Evolutionary conservation across 2,888 invertebrate genomes (phyloP).

Genomic region (Lithophane socia): DNA sequence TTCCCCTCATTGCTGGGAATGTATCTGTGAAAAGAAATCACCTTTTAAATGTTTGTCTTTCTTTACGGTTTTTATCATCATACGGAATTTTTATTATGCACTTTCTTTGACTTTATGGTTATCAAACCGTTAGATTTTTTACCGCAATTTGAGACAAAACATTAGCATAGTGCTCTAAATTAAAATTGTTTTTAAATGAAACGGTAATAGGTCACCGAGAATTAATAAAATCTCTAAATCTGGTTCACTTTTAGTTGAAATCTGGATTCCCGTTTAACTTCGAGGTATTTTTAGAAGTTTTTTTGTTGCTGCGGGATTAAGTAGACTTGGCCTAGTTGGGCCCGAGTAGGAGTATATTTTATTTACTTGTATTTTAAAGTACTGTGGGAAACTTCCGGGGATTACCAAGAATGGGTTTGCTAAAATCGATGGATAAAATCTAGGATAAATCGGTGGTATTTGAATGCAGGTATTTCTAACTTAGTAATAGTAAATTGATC

Average conservation of each 20-base stretch:
- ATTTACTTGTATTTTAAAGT: slow-evolving; percentile 42
- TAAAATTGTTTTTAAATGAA: slow-evolving; percentile 30
- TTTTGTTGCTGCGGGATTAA: slow-evolving; percentile 49
- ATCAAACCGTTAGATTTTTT: slow-evolving; percentile 35
- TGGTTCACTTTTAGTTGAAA: slow-evolving; percentile 43
- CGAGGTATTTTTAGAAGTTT: slow-evolving; percentile 53
- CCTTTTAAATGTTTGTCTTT: slow-evolving; percentile 11
- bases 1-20: slow-evolving; percentile 87
- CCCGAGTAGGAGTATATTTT: slow-evolving; percentile 43
- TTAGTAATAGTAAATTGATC: slow-evolving; percentile 31
- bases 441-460: slow-evolving; percentile 13
- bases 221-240: slow-evolving; percentile 43
- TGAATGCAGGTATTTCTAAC: slow-evolving; percentile 32
- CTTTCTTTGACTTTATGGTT: slow-evolving; percentile 20
- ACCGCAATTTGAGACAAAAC: slow-evolving; percentile 15
- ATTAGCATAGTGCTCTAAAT: slow-evolving; percentile 25
- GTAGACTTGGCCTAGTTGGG: slow-evolving; percentile 56
- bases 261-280: slow-evolving; percentile 49
- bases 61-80: slow-evolving; percentile 15
- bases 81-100: slow-evolving; percentile 7
- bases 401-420: slow-evolving; percentile 29
- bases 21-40: slow-evolving; percentile 79
- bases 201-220: slow-evolving; percentile 20
- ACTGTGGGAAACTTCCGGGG: slow-evolving; percentile 24
- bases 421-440: slow-evolving; percentile 20